A percentile compares a stretch with the other conserved stretches of the same genome.
phyloP scores from a whole-genome alignment of 2,888 invertebrate species.

The Meghimatium bilineatum region DNA sequence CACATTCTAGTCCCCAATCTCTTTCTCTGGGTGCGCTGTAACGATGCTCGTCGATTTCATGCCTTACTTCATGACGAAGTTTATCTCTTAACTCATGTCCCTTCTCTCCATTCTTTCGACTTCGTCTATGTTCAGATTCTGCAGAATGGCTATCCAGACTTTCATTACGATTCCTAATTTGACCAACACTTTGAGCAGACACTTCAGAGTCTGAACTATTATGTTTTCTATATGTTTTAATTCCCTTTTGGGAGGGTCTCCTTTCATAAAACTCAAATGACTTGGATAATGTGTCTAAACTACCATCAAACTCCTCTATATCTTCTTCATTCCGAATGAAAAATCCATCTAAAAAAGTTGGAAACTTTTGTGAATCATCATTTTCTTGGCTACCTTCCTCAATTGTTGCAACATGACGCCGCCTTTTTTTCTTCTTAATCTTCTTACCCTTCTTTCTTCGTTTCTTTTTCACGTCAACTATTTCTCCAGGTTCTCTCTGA shows the following conservation, averaged over 20 bases:
- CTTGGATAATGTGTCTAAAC: background rate
- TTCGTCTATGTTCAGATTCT: conserved; percentile 42
- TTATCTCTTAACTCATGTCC: conserved; percentile 40
- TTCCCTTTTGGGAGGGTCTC: conserved; percentile 12
- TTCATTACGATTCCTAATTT: background rate
- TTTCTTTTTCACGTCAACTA: conserved; percentile 42
- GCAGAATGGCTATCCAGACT: background rate
- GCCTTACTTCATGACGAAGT: conserved; percentile 51
- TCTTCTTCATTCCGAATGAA: conserved; percentile 54
- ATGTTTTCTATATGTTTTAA: conserved; percentile 29
- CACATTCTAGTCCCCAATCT: conserved; percentile 68
- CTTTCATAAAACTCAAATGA: conserved; percentile 18
- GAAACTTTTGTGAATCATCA: conserved; percentile 50
- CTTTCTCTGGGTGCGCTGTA: conserved; percentile 67
- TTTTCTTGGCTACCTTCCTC: conserved; percentile 50
- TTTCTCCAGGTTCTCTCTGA: conserved; percentile 46
- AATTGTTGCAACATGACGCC: conserved; percentile 38
- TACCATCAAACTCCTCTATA: conserved; percentile 44
- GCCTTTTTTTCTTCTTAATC: conserved; percentile 41
- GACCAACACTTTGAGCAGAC: conserved; percentile 37
- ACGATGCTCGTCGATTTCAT: conserved; percentile 52
- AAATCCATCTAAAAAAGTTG: conserved; percentile 41
- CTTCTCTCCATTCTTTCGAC: conserved; percentile 44
- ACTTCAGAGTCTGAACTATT: conserved; percentile 32
- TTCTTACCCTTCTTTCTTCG: conserved; percentile 35